Percentiles rank a stretch among this genome's conserved stretches.
phyloP scores from a whole-genome alignment of 2,888 invertebrate genomes.

The Tortricodes alternella region DNA sequence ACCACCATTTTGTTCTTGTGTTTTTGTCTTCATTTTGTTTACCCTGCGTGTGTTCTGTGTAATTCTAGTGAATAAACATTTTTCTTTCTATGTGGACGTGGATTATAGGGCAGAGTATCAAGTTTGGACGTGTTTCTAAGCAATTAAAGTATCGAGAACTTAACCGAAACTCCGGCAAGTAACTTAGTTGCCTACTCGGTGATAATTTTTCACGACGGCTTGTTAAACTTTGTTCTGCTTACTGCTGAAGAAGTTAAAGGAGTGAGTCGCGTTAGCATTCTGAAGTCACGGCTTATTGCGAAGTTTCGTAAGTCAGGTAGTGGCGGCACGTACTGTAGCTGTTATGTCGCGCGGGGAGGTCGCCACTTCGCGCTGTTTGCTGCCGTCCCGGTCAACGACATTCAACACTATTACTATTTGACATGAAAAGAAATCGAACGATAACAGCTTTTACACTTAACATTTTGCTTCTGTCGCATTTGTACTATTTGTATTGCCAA shows the following conservation, averaged over 20 bases:
- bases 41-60: too few species aligned
- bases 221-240: constrained; percentile 54
- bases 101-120: neutral
- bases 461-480: constrained; percentile 1
- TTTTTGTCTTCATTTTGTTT: too few species aligned
- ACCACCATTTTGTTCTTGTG: too few species aligned
- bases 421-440: constrained; percentile 64
- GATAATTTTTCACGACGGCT: constrained; percentile 45
- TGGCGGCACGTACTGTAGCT: constrained; percentile 21
- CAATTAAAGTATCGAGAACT: constrained; percentile 25
- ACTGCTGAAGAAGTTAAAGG: constrained; percentile 45
- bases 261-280: constrained; percentile 59
- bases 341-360: constrained; percentile 33
- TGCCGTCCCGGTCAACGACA: constrained; percentile 64
- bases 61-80: too few species aligned
- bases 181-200: constrained; percentile 27
- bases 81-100: neutral
- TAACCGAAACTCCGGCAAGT: constrained; percentile 7
- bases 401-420: constrained; percentile 63
- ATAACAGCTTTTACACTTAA: constrained; percentile 39
- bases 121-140: constrained; percentile 17
- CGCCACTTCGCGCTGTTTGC: constrained; percentile 50
- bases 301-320: constrained; percentile 55
- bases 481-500: neutral
- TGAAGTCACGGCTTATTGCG: constrained; percentile 61